These are phyloP conservation scores for Drosophila flavopinicola DNA, from an alignment of 2,888 invertebrate species.

Conservation along the genomic window DNA sequence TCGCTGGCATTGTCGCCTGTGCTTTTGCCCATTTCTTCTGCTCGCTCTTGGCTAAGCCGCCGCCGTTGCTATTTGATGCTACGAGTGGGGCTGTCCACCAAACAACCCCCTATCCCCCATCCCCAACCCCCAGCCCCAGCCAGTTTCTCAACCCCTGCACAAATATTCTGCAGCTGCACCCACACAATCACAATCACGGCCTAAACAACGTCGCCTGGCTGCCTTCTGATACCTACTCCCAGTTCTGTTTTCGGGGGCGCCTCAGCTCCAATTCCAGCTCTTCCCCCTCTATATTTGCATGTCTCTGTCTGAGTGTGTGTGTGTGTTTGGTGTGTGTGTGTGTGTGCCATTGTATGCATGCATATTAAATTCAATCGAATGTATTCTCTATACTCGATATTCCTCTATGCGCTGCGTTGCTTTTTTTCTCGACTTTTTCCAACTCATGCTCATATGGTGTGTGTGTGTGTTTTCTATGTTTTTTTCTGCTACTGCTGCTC, in stretches of 20 bases:
- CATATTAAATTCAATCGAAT: slow-evolving; percentile 84
- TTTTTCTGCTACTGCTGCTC: slow-evolving; percentile 15
- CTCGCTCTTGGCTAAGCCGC: slow-evolving; percentile 68
- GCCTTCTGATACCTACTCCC: slow-evolving; percentile 19
- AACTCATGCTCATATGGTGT: slow-evolving; percentile 9
- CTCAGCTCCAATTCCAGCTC: slow-evolving; percentile 15
- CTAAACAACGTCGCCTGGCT: slow-evolving; percentile 47
- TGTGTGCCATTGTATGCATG: slow-evolving; percentile 78
- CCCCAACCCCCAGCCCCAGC: background rate
- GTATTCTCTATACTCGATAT: slow-evolving; percentile 76
- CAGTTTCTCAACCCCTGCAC: background rate
- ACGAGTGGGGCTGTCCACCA: slow-evolving; percentile 16
- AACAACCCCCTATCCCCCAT: background rate
- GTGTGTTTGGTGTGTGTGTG: slow-evolving; percentile 36
- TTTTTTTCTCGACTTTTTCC: slow-evolving; percentile 2
- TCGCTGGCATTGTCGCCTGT: slow-evolving; percentile 46
- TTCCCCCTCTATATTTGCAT: slow-evolving; percentile 29
- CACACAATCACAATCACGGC: slow-evolving; percentile 49
- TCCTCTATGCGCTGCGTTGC: slow-evolving; percentile 33
- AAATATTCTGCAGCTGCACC: slow-evolving; percentile 43
- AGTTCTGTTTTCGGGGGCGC: slow-evolving; percentile 5
- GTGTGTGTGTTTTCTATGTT: slow-evolving; percentile 8
- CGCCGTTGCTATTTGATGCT: slow-evolving; percentile 56
- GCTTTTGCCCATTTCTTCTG: slow-evolving; percentile 55
- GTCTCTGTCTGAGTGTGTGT: slow-evolving; percentile 29